phyloP scores from a whole-genome alignment of 2,113 vertebrate species.

The Mirounga angustirostris region DNA sequence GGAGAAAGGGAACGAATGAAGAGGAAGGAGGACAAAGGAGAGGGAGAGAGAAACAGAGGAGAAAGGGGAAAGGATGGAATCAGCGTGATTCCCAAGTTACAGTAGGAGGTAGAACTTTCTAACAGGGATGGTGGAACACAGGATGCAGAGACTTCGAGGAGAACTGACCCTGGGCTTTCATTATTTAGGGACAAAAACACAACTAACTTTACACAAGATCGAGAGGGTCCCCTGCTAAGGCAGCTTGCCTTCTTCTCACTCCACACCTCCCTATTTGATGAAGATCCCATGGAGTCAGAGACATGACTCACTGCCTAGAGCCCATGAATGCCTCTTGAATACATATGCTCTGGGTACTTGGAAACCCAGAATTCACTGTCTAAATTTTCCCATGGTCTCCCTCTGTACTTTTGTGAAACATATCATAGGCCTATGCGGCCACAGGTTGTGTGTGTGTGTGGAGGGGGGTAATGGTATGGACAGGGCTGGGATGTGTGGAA shows the following conservation, averaged over 20 bases:
- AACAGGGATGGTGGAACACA: neutral
- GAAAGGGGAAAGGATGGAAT: neutral
- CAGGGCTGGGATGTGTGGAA: neutral
- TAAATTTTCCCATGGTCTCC: neutral
- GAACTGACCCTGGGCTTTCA: neutral
- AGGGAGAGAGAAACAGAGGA: neutral
- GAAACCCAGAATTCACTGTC: neutral
- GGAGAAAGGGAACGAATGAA: neutral
- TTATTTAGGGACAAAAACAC: neutral
- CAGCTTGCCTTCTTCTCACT: neutral
- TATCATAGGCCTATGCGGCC: neutral
- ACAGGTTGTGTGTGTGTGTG: neutral
- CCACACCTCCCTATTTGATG: neutral
- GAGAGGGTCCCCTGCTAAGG: fast-evolving
- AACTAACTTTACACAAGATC: neutral
- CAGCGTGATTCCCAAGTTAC: neutral
- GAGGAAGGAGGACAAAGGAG: neutral
- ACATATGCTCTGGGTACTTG: neutral
- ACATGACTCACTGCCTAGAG: neutral
- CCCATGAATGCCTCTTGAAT: neutral
- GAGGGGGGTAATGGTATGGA: fast-evolving
- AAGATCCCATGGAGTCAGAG: neutral
- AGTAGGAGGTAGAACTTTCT: neutral
- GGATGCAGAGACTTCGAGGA: neutral
- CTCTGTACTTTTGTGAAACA: neutral